phyloP scores from a whole-genome alignment of 1,140 invertebrate species.

The Pogonomyrmex barbatus region DNA sequence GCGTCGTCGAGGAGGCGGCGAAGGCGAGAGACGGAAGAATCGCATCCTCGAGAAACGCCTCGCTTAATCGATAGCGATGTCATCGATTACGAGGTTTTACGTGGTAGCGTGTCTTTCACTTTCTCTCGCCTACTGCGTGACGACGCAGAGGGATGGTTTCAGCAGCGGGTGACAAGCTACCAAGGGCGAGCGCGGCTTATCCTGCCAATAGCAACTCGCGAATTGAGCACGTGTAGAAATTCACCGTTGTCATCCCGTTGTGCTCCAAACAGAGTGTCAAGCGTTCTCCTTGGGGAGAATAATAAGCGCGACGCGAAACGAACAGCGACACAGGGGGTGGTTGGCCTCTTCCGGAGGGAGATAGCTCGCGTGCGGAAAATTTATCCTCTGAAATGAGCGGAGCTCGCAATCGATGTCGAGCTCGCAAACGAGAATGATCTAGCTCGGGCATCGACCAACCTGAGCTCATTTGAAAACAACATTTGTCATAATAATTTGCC shows the following conservation, averaged over 20 bases:
- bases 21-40: constrained; percentile 63
- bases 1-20: background rate
- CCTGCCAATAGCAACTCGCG: constrained; percentile 40
- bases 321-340: constrained; percentile 39
- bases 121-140: background rate
- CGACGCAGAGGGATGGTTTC: constrained; percentile 26
- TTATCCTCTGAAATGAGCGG: constrained; percentile 18
- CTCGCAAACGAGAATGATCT: background rate
- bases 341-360: constrained; percentile 21
- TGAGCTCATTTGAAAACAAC: background rate
- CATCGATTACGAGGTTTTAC: constrained; percentile 79
- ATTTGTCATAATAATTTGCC: constrained; percentile 25
- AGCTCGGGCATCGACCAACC: background rate
- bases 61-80: constrained; percentile 82
- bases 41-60: constrained; percentile 77
- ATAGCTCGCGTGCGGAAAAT: constrained; percentile 36
- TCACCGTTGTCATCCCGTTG: constrained; percentile 44
- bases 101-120: constrained; percentile 50
- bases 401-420: background rate
- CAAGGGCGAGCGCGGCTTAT: constrained; percentile 14
- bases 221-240: constrained; percentile 19
- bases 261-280: constrained; percentile 42
- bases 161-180: constrained; percentile 53
- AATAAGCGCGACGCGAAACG: constrained; percentile 50
- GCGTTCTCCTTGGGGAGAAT: constrained; percentile 50